Conservation (phyloP, 2,888 invertebrate genomes). For the Xanthorhoe designata region DNA sequence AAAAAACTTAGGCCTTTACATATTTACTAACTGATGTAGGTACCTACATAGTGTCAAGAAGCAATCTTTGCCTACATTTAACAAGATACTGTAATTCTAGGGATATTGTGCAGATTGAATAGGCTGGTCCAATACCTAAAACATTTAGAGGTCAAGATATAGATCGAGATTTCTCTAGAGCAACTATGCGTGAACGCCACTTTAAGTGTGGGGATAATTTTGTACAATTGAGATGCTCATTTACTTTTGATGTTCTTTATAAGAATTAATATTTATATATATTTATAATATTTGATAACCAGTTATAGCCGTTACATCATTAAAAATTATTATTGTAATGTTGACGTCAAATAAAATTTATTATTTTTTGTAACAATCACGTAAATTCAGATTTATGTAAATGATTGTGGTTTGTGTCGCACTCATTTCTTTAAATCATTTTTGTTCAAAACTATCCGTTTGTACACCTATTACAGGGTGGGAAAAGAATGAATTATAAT, state of each 20-base stretch:
- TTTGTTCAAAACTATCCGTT: background rate
- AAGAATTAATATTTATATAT: conserved; percentile 11
- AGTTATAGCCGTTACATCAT: conserved; percentile 51
- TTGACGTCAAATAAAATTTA: conserved; percentile 46
- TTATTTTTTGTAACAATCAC: conserved; percentile 32
- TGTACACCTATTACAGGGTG: too few species aligned
- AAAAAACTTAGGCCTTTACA: too few species aligned
- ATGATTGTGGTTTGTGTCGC: conserved; percentile 20
- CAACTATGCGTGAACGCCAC: background rate
- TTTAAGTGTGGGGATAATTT: background rate
- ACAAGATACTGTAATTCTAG: too few species aligned
- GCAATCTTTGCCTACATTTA: too few species aligned
- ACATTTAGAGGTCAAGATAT: too few species aligned
- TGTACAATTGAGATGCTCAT: conserved; percentile 4
- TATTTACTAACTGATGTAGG: too few species aligned
- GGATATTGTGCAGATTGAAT: too few species aligned
- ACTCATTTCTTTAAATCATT: background rate
- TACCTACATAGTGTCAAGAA: too few species aligned
- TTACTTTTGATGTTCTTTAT: conserved; percentile 5
- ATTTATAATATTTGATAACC: too few species aligned
- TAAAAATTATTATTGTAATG: conserved; percentile 55
- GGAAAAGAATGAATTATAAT: too few species aligned
- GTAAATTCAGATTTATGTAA: conserved; percentile 35
- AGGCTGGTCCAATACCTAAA: too few species aligned
- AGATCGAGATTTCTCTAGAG: too few species aligned